These are phyloP conservation scores for Ictidomys tridecemlineatus DNA, from an alignment of 2,113 vertebrate species.

Conservation along the genomic window DNA sequence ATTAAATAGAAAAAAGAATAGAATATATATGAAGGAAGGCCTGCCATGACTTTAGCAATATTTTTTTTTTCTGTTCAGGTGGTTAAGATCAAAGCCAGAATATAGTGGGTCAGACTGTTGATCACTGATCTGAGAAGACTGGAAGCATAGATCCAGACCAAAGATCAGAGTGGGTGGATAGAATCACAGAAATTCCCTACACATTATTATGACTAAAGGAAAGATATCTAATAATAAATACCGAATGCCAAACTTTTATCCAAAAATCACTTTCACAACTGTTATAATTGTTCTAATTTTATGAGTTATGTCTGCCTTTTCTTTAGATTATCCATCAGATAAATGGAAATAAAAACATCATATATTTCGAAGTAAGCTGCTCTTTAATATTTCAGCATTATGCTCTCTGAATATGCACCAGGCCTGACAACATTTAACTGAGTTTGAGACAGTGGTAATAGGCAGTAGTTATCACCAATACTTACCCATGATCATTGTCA, in stretches of 20 bases:
- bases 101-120: not conserved
- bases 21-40: not conserved
- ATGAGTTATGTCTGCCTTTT: not conserved
- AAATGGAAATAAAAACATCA: slow-evolving; percentile 9
- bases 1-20: not conserved
- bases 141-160: not conserved
- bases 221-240: not conserved
- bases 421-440: not conserved
- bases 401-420: not conserved
- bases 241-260: not conserved
- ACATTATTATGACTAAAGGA: not conserved
- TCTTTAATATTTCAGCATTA: slow-evolving; percentile 26
- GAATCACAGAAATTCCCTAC: not conserved
- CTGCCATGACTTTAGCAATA: not conserved
- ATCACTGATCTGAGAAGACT: not conserved
- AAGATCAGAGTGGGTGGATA: not conserved
- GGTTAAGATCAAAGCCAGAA: not conserved
- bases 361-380: not conserved
- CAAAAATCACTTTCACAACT: not conserved
- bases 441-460: not conserved
- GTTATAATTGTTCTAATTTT: not conserved
- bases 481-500: not conserved
- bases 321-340: not conserved
- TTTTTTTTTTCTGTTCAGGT: not conserved
- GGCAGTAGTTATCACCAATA: not conserved